Conservation (phyloP, 1,140 invertebrate species). For the Pomacea maculata region DNA sequence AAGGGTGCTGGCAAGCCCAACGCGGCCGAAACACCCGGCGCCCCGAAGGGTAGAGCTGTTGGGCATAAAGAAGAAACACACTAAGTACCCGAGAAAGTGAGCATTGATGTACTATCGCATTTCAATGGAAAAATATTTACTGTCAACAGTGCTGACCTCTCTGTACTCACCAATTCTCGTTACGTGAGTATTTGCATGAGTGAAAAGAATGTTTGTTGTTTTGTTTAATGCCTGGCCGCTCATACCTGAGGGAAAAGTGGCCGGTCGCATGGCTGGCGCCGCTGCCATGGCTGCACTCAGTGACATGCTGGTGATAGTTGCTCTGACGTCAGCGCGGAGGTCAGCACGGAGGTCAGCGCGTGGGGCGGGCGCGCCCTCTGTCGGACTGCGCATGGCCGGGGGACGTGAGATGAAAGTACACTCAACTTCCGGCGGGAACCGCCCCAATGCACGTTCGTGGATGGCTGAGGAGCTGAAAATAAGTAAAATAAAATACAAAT, state of each 20-base stretch:
- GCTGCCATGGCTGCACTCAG: conserved; percentile 6
- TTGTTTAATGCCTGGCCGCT: not conserved
- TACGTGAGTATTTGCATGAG: not conserved
- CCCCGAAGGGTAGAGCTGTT: conserved; percentile 10
- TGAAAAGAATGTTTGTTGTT: not conserved
- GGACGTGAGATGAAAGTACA: conserved; percentile 1
- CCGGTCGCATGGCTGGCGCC: not conserved
- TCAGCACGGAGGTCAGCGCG: conserved; percentile 9
- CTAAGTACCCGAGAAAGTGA: not conserved
- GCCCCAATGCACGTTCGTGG: not conserved
- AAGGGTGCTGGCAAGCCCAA: conserved; percentile 31
- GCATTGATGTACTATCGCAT: not conserved
- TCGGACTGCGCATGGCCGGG: not conserved
- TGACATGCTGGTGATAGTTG: conserved; percentile 1
- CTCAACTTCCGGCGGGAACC: conserved; percentile 6
- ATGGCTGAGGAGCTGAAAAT: not conserved
- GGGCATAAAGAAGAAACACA: too few relatives aligned
- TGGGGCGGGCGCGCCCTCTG: not conserved
- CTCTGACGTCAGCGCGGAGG: conserved; percentile 14
- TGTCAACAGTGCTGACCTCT: not conserved
- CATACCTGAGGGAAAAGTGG: not conserved
- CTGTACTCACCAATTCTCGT: not conserved
- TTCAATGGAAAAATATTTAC: not conserved
- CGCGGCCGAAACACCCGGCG: conserved; percentile 22
- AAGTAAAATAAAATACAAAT: too few relatives aligned